These are phyloP conservation scores for Clarias platycephalus DNA, from an alignment of 2,797 vertebrate species.

Conservation along the genomic window DNA sequence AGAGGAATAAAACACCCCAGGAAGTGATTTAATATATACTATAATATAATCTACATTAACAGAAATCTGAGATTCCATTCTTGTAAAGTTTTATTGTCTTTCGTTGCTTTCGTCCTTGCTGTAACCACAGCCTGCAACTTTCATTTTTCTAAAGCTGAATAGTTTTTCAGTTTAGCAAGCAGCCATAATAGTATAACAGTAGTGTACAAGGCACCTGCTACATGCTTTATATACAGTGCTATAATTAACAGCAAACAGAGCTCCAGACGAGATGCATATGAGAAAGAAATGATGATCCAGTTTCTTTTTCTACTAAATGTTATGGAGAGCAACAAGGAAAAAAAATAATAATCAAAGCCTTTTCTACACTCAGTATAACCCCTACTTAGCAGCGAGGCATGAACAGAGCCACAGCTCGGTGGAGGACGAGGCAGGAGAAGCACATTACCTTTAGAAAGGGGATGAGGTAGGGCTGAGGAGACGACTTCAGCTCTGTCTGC, in stretches of 20 bases:
- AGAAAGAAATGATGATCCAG: neutral
- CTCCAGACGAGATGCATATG: too few relatives aligned
- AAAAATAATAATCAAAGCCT: neutral
- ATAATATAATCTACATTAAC: neutral
- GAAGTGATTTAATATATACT: neutral
- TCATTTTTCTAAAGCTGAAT: neutral
- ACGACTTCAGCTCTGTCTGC: slow-evolving; percentile 86
- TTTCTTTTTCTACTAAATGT: neutral
- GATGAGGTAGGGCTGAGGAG: slow-evolving; percentile 88
- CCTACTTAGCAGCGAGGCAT: neutral
- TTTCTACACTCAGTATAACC: neutral
- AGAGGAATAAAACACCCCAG: neutral
- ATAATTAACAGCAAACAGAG: neutral
- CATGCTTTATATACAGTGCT: neutral
- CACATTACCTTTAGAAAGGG: slow-evolving; percentile 83
- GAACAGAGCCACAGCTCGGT: neutral
- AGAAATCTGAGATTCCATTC: neutral
- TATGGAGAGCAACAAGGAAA: neutral
- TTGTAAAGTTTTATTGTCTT: neutral
- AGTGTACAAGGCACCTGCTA: neutral
- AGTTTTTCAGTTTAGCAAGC: neutral
- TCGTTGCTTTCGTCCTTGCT: neutral
- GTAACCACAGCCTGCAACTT: neutral
- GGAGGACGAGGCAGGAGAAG: neutral
- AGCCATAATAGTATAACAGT: too few relatives aligned